Conservation (phyloP, 2,113 vertebrate genomes). For the Planiliza haematocheilus region DNA sequence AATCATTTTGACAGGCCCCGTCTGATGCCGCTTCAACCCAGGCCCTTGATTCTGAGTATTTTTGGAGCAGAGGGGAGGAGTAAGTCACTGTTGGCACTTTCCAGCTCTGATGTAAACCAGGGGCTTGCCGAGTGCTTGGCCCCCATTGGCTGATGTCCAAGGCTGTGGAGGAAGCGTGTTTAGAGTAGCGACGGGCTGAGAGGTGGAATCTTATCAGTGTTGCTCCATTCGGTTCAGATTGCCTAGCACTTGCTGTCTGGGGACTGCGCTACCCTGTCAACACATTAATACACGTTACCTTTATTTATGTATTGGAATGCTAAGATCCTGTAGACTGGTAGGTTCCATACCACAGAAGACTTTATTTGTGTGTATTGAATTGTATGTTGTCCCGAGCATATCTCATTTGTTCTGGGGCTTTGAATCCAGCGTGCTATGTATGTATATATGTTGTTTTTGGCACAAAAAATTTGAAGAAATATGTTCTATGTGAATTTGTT, state of each 20-base stretch:
- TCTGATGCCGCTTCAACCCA: slow-evolving; percentile 82
- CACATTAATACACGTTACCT: slow-evolving; percentile 57
- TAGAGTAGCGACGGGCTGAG: slow-evolving; percentile 59
- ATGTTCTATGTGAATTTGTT: neutral
- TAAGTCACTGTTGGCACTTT: slow-evolving; percentile 75
- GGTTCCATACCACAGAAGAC: slow-evolving; percentile 10
- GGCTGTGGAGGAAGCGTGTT: slow-evolving; percentile 69
- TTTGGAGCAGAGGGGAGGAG: slow-evolving; percentile 78
- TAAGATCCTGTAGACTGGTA: slow-evolving; percentile 46
- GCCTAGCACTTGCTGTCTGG: slow-evolving; percentile 63
- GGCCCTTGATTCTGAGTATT: slow-evolving; percentile 83
- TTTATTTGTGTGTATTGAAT: slow-evolving; percentile 25
- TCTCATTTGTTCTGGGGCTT: neutral
- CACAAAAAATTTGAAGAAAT: neutral
- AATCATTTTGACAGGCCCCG: slow-evolving; percentile 85
- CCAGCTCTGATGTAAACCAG: slow-evolving; percentile 74
- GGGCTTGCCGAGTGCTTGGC: slow-evolving; percentile 66
- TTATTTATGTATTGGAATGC: slow-evolving; percentile 45
- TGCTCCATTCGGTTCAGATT: slow-evolving; percentile 74
- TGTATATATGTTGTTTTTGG: slow-evolving; percentile 25
- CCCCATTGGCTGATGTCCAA: slow-evolving; percentile 79
- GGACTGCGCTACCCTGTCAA: slow-evolving; percentile 64
- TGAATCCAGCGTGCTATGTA: neutral
- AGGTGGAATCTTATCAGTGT: slow-evolving; percentile 78
- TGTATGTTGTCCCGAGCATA: slow-evolving; percentile 5